Base-by-base conservation (phyloP, 35 echinoderm and acorn worm species). In the Ophioderma brevispina region DNA sequence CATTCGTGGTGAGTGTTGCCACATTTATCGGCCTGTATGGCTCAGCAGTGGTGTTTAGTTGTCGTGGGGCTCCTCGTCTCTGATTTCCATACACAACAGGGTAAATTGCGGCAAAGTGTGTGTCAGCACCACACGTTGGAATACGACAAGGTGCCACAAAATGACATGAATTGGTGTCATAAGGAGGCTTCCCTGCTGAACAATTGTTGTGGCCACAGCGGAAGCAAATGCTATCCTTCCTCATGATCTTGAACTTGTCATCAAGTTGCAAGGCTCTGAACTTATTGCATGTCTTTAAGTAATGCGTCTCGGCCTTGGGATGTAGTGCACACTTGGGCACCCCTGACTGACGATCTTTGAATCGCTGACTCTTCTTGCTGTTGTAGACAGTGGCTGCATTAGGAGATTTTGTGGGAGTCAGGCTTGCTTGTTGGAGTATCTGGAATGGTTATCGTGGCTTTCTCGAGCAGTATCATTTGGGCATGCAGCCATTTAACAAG, bases 121-220 rank as follows among this genome's bases (percentile, higher is more conserved):
- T 39, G 76, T 95, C 89, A 80, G 59, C 79, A 33, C 80, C 89
- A 79, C 89, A 91, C n/a, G n/a, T n/a, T n/a, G n/a, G n/a, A 32
- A 76, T 78, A 19, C 85, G 31, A 78, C 89, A 95, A 49, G 94
- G 94, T 38, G 89, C 89, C 35, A 82, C 83, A 32, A 91, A 95
- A 89, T 95, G 94, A 77, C 94, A 95, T 3, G 89, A 37, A 28
- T 56, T 95, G 30, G 23, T 42, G 37, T 94, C 84, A 82, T 75
- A 91, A 14, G 93, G 93, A 55, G 88, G 79, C 75, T 91, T 94
- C 13, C 88, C 93, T 36, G 93, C 93, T 34, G 77, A 37, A 40
- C 93, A 94, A 63, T 91, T 94, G 79, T 95, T 95, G 79, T 95
- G 93, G 8, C 93, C 88, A 82, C 93, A 95, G 19, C 89, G 75